phyloP scores from a whole-genome alignment of 2,888 invertebrate species.

The Cosmia trapezina region DNA sequence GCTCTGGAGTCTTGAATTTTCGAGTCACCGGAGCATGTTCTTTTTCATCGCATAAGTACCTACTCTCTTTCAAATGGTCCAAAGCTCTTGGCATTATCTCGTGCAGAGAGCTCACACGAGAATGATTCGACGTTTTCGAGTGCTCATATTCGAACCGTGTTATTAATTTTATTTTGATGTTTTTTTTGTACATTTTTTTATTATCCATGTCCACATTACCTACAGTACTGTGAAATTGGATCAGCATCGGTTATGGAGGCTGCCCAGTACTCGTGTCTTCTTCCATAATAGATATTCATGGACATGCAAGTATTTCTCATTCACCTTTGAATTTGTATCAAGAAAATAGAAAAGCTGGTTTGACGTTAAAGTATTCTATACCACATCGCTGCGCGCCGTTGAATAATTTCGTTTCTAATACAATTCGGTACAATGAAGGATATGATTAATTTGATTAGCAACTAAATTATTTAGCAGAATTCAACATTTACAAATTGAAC shows the following conservation, averaged over 20 bases:
- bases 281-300: conserved; percentile 1
- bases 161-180: conserved; percentile 29
- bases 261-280: not conserved
- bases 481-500: conserved; percentile 8
- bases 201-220: not conserved
- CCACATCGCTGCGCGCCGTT: too few relatives aligned
- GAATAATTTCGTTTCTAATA: conserved; percentile 23
- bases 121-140: conserved; percentile 33
- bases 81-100: conserved; percentile 38
- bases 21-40: conserved; percentile 38
- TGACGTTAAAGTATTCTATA: conserved; percentile 3
- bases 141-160: conserved; percentile 28
- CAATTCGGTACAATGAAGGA: not conserved
- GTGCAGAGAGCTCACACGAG: conserved; percentile 18
- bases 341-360: conserved; percentile 7
- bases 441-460: conserved; percentile 44
- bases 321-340: conserved; percentile 20
- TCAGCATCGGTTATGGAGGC: not conserved
- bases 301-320: not conserved
- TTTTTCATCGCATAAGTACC: conserved; percentile 14
- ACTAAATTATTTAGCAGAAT: conserved; percentile 20
- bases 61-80: conserved; percentile 36
- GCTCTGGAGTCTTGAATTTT: conserved; percentile 24
- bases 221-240: not conserved
- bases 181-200: conserved; percentile 11